Percentiles rank a stretch among this genome's conserved stretches.
phyloP scores from a whole-genome alignment of 2,888 invertebrate genomes.

The Leptinotarsa rubiginosa region DNA sequence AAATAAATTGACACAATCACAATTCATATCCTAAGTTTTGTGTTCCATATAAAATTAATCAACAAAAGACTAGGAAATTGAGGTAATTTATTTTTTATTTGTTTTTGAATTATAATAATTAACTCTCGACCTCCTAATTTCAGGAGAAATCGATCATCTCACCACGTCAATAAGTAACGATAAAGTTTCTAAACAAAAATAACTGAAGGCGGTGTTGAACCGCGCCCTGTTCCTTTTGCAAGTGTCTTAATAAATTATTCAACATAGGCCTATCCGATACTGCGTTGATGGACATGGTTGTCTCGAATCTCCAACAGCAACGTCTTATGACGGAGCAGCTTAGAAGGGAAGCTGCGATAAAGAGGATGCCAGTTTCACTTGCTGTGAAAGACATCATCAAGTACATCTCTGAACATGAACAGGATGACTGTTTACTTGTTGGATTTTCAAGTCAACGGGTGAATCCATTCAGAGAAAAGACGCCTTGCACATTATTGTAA shows the following conservation, averaged over 20 bases:
- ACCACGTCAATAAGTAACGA: not conserved
- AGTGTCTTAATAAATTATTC: constrained; percentile 53
- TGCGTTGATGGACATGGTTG: constrained; percentile 93
- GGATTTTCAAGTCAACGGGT: constrained; percentile 95
- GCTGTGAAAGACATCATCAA: constrained; percentile 94
- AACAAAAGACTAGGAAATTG: not conserved
- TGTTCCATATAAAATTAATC: not conserved
- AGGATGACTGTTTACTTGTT: constrained; percentile 91
- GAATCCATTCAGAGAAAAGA: constrained; percentile 95
- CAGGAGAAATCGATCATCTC: not conserved
- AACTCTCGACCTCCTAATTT: not conserved
- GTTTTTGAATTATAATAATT: not conserved
- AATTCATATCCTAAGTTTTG: too few species aligned
- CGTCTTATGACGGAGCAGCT: constrained; percentile 93
- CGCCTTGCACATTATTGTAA: constrained; percentile 87
- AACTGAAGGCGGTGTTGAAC: constrained; percentile 29
- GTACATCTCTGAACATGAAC: constrained; percentile 89
- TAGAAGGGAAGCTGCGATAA: constrained; percentile 89
- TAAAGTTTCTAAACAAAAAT: not conserved
- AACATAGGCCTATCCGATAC: constrained; percentile 91
- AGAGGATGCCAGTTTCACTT: constrained; percentile 86
- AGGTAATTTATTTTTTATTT: not conserved
- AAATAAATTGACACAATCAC: not conserved
- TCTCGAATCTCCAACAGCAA: constrained; percentile 94
- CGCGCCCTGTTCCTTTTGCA: constrained; percentile 36